Percentiles rank a stretch among this genome's conserved stretches.
Evolutionary conservation across 2,113 vertebrate species (phyloP).

Genomic region (Pelecanus crispus): DNA sequence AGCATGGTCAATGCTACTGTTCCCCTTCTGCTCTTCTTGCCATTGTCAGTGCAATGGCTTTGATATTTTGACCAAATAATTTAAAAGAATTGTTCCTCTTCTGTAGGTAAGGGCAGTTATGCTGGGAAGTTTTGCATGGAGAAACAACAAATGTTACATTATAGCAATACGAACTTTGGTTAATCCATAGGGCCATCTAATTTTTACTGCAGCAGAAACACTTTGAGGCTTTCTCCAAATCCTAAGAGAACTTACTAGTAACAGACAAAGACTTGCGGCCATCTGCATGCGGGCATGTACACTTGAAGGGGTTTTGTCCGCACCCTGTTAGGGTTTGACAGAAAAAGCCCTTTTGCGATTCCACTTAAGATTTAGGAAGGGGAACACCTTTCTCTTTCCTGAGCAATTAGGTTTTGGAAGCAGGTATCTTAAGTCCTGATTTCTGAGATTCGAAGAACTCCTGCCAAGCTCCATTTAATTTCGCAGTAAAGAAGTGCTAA

Average conservation of each 20-base stretch:
- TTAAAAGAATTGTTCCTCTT: neutral
- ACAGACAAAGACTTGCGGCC: neutral
- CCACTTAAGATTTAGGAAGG: neutral
- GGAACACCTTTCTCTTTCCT: neutral
- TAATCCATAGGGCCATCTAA: rapidly evolving
- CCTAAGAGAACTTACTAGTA: neutral
- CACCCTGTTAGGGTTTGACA: neutral
- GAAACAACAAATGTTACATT: neutral
- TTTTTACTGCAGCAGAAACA: neutral
- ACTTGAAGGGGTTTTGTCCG: neutral
- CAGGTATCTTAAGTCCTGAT: too few relatives aligned
- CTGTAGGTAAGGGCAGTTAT: neutral
- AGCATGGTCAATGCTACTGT: neutral
- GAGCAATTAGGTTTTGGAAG: neutral
- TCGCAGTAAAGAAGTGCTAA: too few relatives aligned
- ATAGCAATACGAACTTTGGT: neutral
- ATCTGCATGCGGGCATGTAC: neutral
- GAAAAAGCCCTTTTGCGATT: neutral
- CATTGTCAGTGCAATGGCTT: neutral
- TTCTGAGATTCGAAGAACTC: neutral
- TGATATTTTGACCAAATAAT: neutral
- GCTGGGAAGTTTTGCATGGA: neutral
- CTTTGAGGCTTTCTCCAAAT: neutral
- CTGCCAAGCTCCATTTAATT: too few relatives aligned
- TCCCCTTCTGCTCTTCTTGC: neutral